Evolutionary conservation across 2,797 vertebrate species (phyloP), one percentile per base, ranked within the genome.

Genomic region (Sparidentex hasta): DNA sequence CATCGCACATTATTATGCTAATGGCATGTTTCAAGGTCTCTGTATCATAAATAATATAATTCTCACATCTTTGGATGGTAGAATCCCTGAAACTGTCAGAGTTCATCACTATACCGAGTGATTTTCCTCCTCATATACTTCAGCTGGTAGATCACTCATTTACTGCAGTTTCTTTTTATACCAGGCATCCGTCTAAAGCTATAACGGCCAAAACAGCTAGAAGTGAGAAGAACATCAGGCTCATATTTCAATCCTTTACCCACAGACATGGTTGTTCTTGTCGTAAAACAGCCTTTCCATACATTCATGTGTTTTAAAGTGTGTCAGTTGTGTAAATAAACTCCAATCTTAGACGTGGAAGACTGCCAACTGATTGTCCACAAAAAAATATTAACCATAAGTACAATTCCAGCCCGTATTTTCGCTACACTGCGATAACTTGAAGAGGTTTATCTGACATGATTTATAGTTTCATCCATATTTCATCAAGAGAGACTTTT

Each of bases 381-480:
- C 7, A 46, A 77, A 51, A 56, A 21, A 0, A 59, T 8, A 8
- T 6, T 72, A 66, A 29, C 20, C 66, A 44, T 75, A 75, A 69
- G 21, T 72, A 14, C 27, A 64, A 75, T n/a, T 69, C 8, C 33
- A 41, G 6, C 16, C 11, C 33, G 2, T 47, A 51, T 67, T 82
- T 7, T 8, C 33, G 33, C 68, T 14, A 48, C 72, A 21, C 2
- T 47, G 61, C 38, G 71, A 52, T 55, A 71, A 77, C 55, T 69
- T 66, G 41, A 65, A 46, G 33, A 61, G 43, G 83, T 78, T 88
- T 78, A 68, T 82, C 67, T 77, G 57, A 78, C 59, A 2, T 79
- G 78, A 84, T 81, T 87, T 64, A 79, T 81, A 48, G 71, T 80
- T 87, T 76, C 7, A 87, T 83, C 77, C 78, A 47, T 81, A 14